Evolutionary conservation across 2,113 vertebrate genomes (phyloP).

Genomic region (Istiophorus platypterus): DNA sequence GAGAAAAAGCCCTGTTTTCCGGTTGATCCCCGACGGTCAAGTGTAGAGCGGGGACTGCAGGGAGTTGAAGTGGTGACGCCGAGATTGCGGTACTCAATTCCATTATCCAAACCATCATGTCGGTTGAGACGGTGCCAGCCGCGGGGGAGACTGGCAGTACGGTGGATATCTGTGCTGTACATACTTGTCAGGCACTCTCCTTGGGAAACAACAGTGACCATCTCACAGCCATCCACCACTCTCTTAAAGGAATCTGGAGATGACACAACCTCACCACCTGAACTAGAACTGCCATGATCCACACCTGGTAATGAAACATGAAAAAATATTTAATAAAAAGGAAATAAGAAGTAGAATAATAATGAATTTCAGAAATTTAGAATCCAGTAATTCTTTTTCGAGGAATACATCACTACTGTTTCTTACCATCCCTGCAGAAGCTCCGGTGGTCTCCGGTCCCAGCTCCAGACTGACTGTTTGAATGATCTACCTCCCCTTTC

Average conservation of each 20-base stretch:
- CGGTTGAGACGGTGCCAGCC: conserved; percentile 85
- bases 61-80: conserved; percentile 82
- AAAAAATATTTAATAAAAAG: background rate
- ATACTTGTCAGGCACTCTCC: conserved; percentile 79
- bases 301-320: conserved; percentile 40
- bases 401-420: background rate
- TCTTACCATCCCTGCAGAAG: conserved; percentile 42
- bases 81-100: conserved; percentile 75
- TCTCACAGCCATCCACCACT: conserved; percentile 93
- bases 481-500: conserved; percentile 68
- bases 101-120: conserved; percentile 85
- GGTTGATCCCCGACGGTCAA: conserved; percentile 88
- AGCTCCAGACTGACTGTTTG: conserved; percentile 41
- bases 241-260: conserved; percentile 88
- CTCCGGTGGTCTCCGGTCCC: conserved; percentile 30
- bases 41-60: conserved; percentile 86
- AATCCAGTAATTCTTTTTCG: background rate
- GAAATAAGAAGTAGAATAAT: too few relatives aligned
- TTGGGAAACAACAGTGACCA: conserved; percentile 68
- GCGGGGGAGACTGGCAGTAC: conserved; percentile 88
- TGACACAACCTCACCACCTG: conserved; percentile 81
- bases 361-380: background rate
- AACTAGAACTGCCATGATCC: conserved; percentile 84
- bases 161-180: conserved; percentile 83
- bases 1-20: conserved; percentile 91